Conservation (phyloP, 2,888 invertebrate species). For the Diploptera punctata region DNA sequence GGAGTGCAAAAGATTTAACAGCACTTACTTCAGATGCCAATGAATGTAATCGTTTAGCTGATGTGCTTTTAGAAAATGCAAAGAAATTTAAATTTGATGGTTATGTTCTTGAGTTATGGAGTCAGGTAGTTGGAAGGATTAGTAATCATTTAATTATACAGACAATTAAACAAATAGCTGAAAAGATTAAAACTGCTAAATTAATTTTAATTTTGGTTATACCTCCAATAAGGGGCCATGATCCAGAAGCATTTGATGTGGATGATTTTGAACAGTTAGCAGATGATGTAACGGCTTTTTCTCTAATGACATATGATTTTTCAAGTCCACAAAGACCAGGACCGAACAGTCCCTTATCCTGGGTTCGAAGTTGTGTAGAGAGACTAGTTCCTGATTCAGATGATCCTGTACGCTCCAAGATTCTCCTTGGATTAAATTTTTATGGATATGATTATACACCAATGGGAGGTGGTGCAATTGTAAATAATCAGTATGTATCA, state of each 20-base stretch:
- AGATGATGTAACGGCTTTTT: conserved; percentile 82
- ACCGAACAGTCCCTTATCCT: conserved; percentile 88
- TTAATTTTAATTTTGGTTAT: conserved; percentile 77
- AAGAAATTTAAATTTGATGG: conserved; percentile 83
- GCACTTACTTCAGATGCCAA: conserved; percentile 71
- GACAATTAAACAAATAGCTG: conserved; percentile 70
- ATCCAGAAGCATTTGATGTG: conserved; percentile 70
- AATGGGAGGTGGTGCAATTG: conserved; percentile 82
- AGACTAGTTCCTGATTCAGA: conserved; percentile 69
- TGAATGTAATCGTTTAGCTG: conserved; percentile 70
- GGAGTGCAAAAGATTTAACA: conserved; percentile 77
- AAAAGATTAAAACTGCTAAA: conserved; percentile 52
- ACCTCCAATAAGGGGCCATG: conserved; percentile 74
- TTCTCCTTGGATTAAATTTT: conserved; percentile 90
- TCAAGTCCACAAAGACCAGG: conserved; percentile 83
- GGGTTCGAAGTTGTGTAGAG: conserved; percentile 81
- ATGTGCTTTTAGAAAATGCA: conserved; percentile 68
- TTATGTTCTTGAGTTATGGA: conserved; percentile 89
- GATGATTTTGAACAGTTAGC: conserved; percentile 80
- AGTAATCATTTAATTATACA: conserved; percentile 63
- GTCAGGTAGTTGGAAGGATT: conserved; percentile 75
- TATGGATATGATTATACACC: conserved; percentile 90
- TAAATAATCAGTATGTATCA: conserved; percentile 80
- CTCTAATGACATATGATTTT: conserved; percentile 97
- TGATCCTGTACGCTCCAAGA: conserved; percentile 71